These are phyloP conservation scores for Erythrocercus mccallii DNA, from an alignment of 2,113 vertebrate species.

Conservation along the genomic window DNA sequence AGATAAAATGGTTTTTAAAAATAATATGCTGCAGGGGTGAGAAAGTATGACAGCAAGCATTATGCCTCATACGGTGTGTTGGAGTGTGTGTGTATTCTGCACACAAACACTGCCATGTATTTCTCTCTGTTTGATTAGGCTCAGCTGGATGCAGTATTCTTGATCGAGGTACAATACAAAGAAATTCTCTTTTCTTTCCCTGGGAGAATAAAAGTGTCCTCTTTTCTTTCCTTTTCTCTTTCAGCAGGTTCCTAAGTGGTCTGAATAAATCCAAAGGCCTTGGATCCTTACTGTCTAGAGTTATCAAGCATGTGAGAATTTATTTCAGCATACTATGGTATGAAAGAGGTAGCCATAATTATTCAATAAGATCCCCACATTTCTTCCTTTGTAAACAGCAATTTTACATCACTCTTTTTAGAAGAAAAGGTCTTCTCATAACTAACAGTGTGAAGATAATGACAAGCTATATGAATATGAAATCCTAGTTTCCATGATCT, in stretches of 20 bases:
- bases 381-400: not conserved
- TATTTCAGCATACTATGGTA: not conserved
- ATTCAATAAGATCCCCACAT: not conserved
- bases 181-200: not conserved
- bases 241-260: not conserved
- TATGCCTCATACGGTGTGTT: not conserved
- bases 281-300: not conserved
- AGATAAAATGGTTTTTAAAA: not conserved
- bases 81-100: not conserved
- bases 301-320: not conserved
- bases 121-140: constrained; percentile 40
- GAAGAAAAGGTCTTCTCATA: not conserved
- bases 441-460: not conserved
- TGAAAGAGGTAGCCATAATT: not conserved
- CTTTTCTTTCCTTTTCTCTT: not conserved
- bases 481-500: not conserved
- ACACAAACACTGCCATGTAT: not conserved
- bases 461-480: not conserved
- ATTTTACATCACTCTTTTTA: not conserved
- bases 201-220: not conserved
- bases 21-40: not conserved
- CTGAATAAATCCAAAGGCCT: not conserved
- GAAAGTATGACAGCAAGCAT: not conserved
- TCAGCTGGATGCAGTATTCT: constrained; percentile 34
- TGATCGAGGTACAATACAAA: not conserved